phyloP scores from a whole-genome alignment of 2,888 invertebrate genomes.

The Linyphia triangularis region DNA sequence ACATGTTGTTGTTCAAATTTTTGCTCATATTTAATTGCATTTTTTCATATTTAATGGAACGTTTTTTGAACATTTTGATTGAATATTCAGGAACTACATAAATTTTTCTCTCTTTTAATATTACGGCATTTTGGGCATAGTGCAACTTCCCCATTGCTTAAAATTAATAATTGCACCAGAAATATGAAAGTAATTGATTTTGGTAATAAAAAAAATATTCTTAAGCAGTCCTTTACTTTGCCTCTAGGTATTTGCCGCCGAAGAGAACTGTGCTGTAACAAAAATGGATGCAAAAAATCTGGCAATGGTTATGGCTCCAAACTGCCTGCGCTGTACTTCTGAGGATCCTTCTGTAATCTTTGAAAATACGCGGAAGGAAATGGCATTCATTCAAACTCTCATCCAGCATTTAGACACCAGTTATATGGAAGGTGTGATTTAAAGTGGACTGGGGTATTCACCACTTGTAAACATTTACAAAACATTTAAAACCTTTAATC shows the following conservation, averaged over 20 bases:
- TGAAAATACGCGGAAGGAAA: slow-evolving; percentile 98
- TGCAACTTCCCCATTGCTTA: no score
- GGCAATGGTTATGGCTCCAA: slow-evolving; percentile 99
- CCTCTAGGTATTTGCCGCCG: slow-evolving; percentile 73
- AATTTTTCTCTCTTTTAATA: no score
- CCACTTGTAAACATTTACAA: neutral
- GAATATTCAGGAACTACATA: no score
- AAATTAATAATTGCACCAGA: neutral
- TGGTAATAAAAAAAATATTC: no score
- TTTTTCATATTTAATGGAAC: no score
- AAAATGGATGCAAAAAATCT: slow-evolving; percentile 99
- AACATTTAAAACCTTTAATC: slow-evolving; percentile 12
- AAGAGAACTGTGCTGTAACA: slow-evolving; percentile 83
- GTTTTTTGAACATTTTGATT: no score
- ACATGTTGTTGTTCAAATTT: no score
- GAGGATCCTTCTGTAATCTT: slow-evolving; percentile 95
- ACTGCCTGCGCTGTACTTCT: slow-evolving; percentile 95
- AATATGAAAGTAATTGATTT: no score
- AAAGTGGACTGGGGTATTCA: neutral
- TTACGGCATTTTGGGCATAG: no score
- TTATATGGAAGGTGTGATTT: slow-evolving; percentile 82
- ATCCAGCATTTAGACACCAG: slow-evolving; percentile 94
- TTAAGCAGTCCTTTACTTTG: neutral
- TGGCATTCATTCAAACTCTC: slow-evolving; percentile 97
- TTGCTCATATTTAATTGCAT: no score